These are phyloP conservation scores for Rhamnusium bicolor DNA, from an alignment of 2,888 invertebrate genomes.

Conservation along the genomic window DNA sequence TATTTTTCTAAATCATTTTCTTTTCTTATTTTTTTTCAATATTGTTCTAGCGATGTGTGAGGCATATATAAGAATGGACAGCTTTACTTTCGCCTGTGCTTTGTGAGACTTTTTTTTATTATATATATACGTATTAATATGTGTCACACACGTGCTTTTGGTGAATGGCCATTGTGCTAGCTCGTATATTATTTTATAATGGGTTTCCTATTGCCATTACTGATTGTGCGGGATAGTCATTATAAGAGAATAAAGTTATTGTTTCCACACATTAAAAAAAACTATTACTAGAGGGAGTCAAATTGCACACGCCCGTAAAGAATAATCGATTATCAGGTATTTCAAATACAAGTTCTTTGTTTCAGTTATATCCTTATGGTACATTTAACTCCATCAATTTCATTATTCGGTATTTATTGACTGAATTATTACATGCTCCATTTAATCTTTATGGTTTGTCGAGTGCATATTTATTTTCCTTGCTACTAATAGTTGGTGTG, in stretches of 20 bases:
- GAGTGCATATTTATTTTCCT: not conserved
- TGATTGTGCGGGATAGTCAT: slow-evolving; percentile 9
- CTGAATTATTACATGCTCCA: not conserved
- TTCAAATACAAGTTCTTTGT: slow-evolving; percentile 2
- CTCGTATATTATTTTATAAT: slow-evolving; percentile 4
- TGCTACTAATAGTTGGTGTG: not conserved
- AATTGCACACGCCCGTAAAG: slow-evolving; percentile 21
- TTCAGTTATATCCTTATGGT: slow-evolving; percentile 9
- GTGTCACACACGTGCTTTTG: slow-evolving; percentile 23
- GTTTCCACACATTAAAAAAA: slow-evolving; percentile 26
- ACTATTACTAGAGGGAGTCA: slow-evolving; percentile 18
- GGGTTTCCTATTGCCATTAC: slow-evolving; percentile 12
- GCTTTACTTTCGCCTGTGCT: slow-evolving; percentile 16
- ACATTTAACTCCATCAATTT: slow-evolving; percentile 9
- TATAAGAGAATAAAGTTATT: slow-evolving; percentile 20
- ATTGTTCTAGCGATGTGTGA: slow-evolving; percentile 6
- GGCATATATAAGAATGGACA: slow-evolving; percentile 10
- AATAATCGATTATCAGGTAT: slow-evolving; percentile 7
- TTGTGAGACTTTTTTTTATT: slow-evolving; percentile 1
- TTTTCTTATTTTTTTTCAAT: not conserved
- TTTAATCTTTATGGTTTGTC: not conserved
- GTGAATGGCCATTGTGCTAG: slow-evolving; percentile 13
- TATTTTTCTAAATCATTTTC: too few relatives aligned
- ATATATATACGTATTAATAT: slow-evolving; percentile 23
- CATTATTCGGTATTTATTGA: not conserved